These are phyloP conservation scores for Plagodis dolabraria DNA, from an alignment of 2,888 invertebrate species.

Conservation along the genomic window DNA sequence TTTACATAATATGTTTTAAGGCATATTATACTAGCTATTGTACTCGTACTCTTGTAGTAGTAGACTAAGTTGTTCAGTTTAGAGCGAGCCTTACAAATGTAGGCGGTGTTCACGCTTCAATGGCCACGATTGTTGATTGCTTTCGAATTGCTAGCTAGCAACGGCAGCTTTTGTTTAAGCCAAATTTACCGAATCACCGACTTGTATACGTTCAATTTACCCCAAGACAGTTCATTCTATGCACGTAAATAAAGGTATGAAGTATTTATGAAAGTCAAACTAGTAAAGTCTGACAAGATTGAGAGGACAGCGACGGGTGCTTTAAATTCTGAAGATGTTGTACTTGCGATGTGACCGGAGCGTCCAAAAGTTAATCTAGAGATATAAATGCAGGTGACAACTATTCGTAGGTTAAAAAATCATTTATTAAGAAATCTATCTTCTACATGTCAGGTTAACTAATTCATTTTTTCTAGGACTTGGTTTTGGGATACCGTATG, in stretches of 20 bases:
- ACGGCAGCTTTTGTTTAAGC: conserved; percentile 24
- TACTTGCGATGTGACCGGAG: not conserved
- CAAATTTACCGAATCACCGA: conserved; percentile 15
- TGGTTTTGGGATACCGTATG: too few species aligned
- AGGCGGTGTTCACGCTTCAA: conserved; percentile 16
- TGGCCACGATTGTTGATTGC: conserved; percentile 26
- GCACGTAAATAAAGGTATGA: conserved; percentile 17
- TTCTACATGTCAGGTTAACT: too few species aligned
- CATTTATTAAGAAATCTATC: too few species aligned
- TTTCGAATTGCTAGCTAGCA: conserved; percentile 30
- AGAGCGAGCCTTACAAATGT: conserved; percentile 7
- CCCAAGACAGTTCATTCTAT: conserved; percentile 17
- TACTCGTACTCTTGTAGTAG: not conserved
- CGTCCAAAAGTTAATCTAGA: too few species aligned
- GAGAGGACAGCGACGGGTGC: not conserved
- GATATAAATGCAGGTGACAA: too few species aligned
- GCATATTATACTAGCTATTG: too few species aligned
- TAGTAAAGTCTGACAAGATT: conserved; percentile 7
- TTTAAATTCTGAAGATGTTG: not conserved
- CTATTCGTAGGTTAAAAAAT: too few species aligned
- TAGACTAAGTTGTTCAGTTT: conserved; percentile 9
- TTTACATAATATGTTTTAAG: too few species aligned
- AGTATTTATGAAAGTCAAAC: conserved; percentile 25
- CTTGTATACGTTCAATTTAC: conserved; percentile 23
- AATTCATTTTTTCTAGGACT: too few species aligned